A percentile compares a stretch with the other conserved stretches of the same genome.
These are phyloP conservation scores for Drosophila truncata DNA, from an alignment of 1,140 invertebrate species.

Conservation along the genomic window DNA sequence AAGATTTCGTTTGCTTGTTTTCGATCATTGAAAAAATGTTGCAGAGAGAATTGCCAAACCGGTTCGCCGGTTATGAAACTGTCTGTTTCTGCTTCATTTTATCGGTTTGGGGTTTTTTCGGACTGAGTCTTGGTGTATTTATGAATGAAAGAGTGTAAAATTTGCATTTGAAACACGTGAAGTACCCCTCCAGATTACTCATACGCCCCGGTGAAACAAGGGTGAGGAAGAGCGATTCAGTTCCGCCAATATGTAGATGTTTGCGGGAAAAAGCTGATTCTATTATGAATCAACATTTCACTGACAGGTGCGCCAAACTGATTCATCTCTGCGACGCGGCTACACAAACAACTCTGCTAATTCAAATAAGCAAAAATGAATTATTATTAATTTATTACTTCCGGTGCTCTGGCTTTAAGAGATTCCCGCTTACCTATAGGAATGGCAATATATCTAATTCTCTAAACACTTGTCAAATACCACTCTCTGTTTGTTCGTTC, in stretches of 20 bases:
- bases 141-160: slow-evolving; percentile 72
- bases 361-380: slow-evolving; percentile 47
- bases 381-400: slow-evolving; percentile 61
- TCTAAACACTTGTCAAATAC: slow-evolving; percentile 29
- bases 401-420: slow-evolving; percentile 23
- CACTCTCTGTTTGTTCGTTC: slow-evolving; percentile 19
- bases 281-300: slow-evolving; percentile 60
- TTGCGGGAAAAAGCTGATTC: slow-evolving; percentile 18
- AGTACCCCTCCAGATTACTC: slow-evolving; percentile 62
- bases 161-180: slow-evolving; percentile 53
- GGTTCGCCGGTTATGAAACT: slow-evolving; percentile 70
- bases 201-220: slow-evolving; percentile 54
- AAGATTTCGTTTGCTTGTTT: slow-evolving; percentile 61
- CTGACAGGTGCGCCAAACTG: slow-evolving; percentile 59
- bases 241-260: slow-evolving; percentile 51
- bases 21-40: slow-evolving; percentile 71
- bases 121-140: slow-evolving; percentile 29
- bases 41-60: slow-evolving; percentile 57
- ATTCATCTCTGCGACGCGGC: slow-evolving; percentile 43
- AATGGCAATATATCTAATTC: slow-evolving; percentile 27
- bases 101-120: slow-evolving; percentile 25
- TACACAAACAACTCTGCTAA: slow-evolving; percentile 29
- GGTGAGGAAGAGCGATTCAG: slow-evolving; percentile 20
- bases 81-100: slow-evolving; percentile 38
- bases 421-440: slow-evolving; percentile 8